Base-by-base conservation (phyloP, 2,113 vertebrate genomes). In the Burhinus bistriatus region DNA sequence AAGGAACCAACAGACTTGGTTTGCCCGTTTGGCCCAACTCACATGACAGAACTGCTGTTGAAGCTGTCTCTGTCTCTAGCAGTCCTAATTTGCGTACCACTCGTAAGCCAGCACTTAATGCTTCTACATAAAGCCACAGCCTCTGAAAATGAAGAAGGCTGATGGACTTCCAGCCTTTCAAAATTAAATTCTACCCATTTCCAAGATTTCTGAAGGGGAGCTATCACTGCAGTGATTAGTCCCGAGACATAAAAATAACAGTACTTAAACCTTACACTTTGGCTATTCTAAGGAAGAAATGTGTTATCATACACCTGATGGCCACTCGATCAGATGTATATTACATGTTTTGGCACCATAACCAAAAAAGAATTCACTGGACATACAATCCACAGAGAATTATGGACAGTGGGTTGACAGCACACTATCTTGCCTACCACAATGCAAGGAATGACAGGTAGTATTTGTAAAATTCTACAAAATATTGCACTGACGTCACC, bases 401-500 rank as follows among this genome's bases (percentile, higher is more conserved):
- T 65, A 58, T 5, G 30, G 34, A 72, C 27, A 83, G 27, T 4
- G 0, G 2, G 9, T 15, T 83, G n/a, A 51, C 52, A 93, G 42
- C 7, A 69, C 0, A 1, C 27, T 87, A 15, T 42, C 44, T n/a
- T 64, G 47, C 64, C n/a, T 70, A 58, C 30, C 22, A 72, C 78
- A 79, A 57, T 17, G 15, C 23, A 42, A 84, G 14, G 15, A 61
- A 68, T 51, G 14, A 59, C 47, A 95, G 47, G 20, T 1, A 70
- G 7, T 19, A 54, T 16, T 34, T 62, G 30, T 51, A 59, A 76
- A 81, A 84, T 54, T 78, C 38, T 80, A 75, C 36, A 78, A 16
- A 84, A 72, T 36, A 36, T 30, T 82, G 23, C 55, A 77, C 15
- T 81, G 44, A 44, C 76, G 29, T 81, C 49, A 99, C 99, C 99